These are phyloP conservation scores for Euclidia mi DNA, from an alignment of 2,888 invertebrate genomes.

Conservation along the genomic window DNA sequence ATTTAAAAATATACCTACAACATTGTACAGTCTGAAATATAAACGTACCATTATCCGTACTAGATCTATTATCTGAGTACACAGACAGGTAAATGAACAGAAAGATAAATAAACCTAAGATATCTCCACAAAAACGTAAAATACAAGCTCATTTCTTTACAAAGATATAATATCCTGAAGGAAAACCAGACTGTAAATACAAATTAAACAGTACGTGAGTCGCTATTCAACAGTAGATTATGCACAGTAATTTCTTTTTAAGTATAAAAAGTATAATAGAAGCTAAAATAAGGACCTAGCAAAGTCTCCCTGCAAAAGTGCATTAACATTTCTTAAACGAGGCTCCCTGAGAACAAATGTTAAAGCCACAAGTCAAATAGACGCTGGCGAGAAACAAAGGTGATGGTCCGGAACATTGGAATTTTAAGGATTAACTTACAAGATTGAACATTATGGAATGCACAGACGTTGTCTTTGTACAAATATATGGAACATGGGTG, in stretches of 20 bases:
- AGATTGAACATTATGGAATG: slow-evolving; percentile 51
- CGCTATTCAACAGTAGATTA: slow-evolving; percentile 48
- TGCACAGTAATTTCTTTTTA: slow-evolving; percentile 61
- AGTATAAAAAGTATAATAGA: slow-evolving; percentile 41
- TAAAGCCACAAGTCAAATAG: slow-evolving; percentile 74
- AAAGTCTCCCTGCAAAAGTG: slow-evolving; percentile 51
- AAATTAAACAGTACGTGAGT: slow-evolving; percentile 54
- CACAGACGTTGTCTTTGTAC: slow-evolving; percentile 15
- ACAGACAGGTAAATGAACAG: not conserved
- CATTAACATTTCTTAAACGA: slow-evolving; percentile 66
- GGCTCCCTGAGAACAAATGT: too few species aligned
- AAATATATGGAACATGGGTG: slow-evolving; percentile 19
- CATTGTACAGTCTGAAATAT: too few species aligned
- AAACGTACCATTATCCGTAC: not conserved
- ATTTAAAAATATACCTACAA: too few species aligned
- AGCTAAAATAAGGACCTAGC: slow-evolving; percentile 38
- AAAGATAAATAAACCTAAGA: slow-evolving; percentile 1
- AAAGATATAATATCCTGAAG: slow-evolving; percentile 34
- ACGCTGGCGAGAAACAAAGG: slow-evolving; percentile 60
- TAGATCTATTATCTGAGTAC: not conserved
- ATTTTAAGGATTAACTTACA: slow-evolving; percentile 53
- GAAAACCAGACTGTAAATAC: slow-evolving; percentile 36
- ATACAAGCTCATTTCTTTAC: slow-evolving; percentile 25
- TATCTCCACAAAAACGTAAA: not conserved
- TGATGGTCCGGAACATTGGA: slow-evolving; percentile 50